Evolutionary conservation across 2,113 vertebrate species (phyloP), one percentile per base, ranked within the genome.

Genomic region (Gopherus flavomarginatus): DNA sequence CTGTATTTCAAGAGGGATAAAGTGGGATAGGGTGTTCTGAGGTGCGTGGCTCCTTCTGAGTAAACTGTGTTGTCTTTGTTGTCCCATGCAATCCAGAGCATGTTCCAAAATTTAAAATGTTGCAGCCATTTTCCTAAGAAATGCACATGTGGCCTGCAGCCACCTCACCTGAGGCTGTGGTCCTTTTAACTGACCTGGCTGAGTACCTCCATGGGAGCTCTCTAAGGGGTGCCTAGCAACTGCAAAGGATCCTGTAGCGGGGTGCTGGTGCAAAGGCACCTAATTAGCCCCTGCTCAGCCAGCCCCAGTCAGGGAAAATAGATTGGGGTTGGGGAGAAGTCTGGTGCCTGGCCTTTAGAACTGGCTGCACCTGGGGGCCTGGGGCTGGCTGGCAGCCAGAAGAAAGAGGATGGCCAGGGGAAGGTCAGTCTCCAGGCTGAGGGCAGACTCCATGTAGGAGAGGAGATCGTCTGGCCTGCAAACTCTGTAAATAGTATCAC

Each of bases 111-210:
- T 29, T 87, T 6, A 87, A 83, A 17, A 21, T 38, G 56, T 7
- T 17, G 16, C 53, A 69, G 14, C 26, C 44, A 53, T 31, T 7
- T 56, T 47, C 57, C 12, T 72, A 21, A 5, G 54, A 83, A 57
- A 1, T 3, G 22, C 24, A 0, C 0, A 1, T 0, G 0, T 35
- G 35, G 7, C 54, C 35, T 62, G 65, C 17, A 38, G 35, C 9
- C 65, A 11, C n/a, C 17, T 72, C 65, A 38, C 35, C 19, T 72
- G n/a, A 72, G n/a, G n/a, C 44, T 27, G 5, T 47, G 75, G 11
- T 44, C 38, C 42, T 26, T 47, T 44, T 44, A 78, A 24, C 42
- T 11, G 22, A 11, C 42, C 22, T 47, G 75, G 24, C 75, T 78
- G 38, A 78, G 22, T 77, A 47, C 11, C 38, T 47, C 21, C 21